Evolutionary conservation across 2,113 vertebrate species (phyloP), one percentile per base, ranked within the genome.

Genomic region (Orycteropus afer): DNA sequence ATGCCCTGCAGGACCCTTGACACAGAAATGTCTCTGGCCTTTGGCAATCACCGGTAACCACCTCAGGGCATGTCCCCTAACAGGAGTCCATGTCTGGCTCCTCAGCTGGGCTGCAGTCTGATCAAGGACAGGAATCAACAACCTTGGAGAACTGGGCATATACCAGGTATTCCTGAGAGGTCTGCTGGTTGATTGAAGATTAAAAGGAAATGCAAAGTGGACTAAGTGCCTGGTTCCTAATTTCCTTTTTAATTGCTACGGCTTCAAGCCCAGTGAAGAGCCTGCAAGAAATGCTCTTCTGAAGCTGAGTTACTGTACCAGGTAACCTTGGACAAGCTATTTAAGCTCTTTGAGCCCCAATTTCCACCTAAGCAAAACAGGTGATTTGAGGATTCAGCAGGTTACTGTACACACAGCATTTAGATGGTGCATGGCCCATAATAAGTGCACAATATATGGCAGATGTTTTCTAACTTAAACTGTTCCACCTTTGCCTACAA

Each of bases 311-410:
- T 20, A 81, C 42, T 82, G 29, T 74, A 20, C 73, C 47, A 5
- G 49, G 55, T 53, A n/a, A 49, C 37, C 47, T 37, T 18, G 11
- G n/a, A 82, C 67, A 83, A 42, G 20, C 49, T 57, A 51, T n/a
- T n/a, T 7, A 37, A 83, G 61, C 45, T 27, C 42, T 59, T 3
- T 1, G 34, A 79, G 57, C 23, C 25, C 74, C 47, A 40, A 9
- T 79, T 91, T 85, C 34, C 67, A 92, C 78, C 45, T 88, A 78
- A 74, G 45, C 61, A 91, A 89, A 87, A 87, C 7, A 76, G 65
- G 32, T 27, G 40, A 42, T 34, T 29, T 65, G 49, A 76, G 40
- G n/a, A 88, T 2, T 80, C 55, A 7, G 5, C 15, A n/a, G 40
- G 22, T 53, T 90, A 32, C 20, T 23, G n/a, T 13, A 27, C 7